Base-by-base conservation (phyloP, 2,797 vertebrate genomes). In the Pygocentrus nattereri region DNA sequence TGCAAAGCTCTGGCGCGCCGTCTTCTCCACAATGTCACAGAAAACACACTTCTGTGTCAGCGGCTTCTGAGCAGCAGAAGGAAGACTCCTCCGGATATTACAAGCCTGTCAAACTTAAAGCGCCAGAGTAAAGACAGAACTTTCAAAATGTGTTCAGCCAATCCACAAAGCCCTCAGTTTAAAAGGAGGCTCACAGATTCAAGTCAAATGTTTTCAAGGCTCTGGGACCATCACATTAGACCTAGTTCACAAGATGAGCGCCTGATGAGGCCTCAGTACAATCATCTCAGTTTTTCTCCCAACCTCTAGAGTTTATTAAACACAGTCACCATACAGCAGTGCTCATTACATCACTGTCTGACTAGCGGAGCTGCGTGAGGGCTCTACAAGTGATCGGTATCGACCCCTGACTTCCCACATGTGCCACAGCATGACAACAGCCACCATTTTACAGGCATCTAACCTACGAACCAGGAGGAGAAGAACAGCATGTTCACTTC, bases 381-480 rank as follows among this genome's bases (percentile, higher is more conserved):
- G 56, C 10, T n/a, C n/a, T 50, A 11, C 10, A 61, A 30, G 16
- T n/a, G 34, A 64, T 58, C 34, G 64, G 70, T 69, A 4, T 47
- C 27, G 69, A 30, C 49, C 56, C 61, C 52, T 56, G 77, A 74
- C 52, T 38, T 61, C 56, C 50, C 74, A 80, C 74, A 74, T 70
- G 79, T 81, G 41, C 76, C 70, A 27, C 34, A 52, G 71, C 21
- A 12, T 21, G 52, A 72, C 30, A 1, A 59, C 27, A 44, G 81
- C 75, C 76, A 78, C 81, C 81, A 78, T 82, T 78, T 82, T 78
- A 78, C 15, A 50, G 27, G 3, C 59, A 52, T 19, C 2, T 23
- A 50, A 52, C 19, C 2, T 23, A 50, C n/a, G 18, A 73, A 2
- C 27, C 4, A n/a, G 27, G 8, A 27, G 23, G 19, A 21, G 13